Conservation (phyloP, 2,113 vertebrate genomes). For the Melanotaenia duboulayi region DNA sequence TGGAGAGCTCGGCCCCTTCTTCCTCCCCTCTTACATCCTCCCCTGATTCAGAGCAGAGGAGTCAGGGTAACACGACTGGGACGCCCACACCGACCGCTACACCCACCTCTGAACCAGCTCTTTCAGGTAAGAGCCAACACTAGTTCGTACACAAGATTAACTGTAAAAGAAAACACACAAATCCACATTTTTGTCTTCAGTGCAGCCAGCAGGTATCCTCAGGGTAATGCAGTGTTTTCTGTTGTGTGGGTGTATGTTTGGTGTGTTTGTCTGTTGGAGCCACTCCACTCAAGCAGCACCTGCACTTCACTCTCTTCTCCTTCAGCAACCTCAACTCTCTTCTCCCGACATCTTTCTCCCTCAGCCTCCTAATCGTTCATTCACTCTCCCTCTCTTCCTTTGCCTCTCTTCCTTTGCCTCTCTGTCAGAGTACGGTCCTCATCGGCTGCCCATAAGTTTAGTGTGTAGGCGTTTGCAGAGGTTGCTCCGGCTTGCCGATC, state of each 20-base stretch:
- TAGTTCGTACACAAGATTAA: background rate
- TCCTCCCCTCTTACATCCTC: slow-evolving; percentile 83
- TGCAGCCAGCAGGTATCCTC: background rate
- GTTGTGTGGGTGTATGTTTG: background rate
- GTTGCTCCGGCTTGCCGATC: slow-evolving; percentile 93
- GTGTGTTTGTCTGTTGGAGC: slow-evolving; percentile 50
- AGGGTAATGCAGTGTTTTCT: background rate
- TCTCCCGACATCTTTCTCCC: slow-evolving; percentile 35
- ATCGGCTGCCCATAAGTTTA: slow-evolving; percentile 93
- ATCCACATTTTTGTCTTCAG: background rate
- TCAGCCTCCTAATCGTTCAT: slow-evolving; percentile 50
- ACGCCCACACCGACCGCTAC: slow-evolving; percentile 52
- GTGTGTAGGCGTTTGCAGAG: slow-evolving; percentile 97
- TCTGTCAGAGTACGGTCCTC: slow-evolving; percentile 90
- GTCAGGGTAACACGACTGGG: slow-evolving; percentile 44
- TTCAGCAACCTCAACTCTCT: slow-evolving; percentile 51
- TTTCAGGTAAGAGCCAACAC: slow-evolving; percentile 70
- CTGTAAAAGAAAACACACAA: background rate
- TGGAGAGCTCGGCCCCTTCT: slow-evolving; percentile 83
- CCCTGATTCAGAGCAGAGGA: slow-evolving; percentile 86
- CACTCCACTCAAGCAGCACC: slow-evolving; percentile 69
- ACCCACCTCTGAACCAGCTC: slow-evolving; percentile 68
- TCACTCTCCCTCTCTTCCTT: slow-evolving; percentile 71
- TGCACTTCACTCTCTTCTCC: slow-evolving; percentile 51
- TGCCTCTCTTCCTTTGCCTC: slow-evolving; percentile 78